Evolutionary conservation across 1,140 invertebrate species (phyloP).

Genomic region (Orussus abietinus): DNA sequence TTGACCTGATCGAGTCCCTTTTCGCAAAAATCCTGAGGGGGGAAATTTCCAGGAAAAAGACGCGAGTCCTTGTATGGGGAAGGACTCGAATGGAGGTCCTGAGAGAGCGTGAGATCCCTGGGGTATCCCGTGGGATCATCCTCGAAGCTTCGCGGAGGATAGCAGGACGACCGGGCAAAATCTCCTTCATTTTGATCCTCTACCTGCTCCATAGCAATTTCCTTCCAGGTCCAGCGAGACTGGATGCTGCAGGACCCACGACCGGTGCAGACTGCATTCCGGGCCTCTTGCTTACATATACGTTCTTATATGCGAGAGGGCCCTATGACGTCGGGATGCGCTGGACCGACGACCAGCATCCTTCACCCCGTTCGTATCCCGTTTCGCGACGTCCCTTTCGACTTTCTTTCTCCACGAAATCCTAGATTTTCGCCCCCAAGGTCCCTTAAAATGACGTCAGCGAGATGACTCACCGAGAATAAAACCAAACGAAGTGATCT

Average conservation of each 20-base stretch:
- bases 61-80: neutral
- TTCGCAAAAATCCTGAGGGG: slow-evolving; percentile 2
- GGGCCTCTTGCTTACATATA: slow-evolving; percentile 6
- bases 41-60: slow-evolving; percentile 1
- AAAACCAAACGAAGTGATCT: too few relatives aligned
- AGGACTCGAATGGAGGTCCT: neutral
- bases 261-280: slow-evolving; percentile 23
- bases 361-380: neutral
- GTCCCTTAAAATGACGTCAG: too few relatives aligned
- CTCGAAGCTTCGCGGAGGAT: neutral
- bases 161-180: neutral
- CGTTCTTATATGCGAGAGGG: slow-evolving; percentile 1
- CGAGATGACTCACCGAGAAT: neutral
- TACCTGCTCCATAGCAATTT: slow-evolving; percentile 15
- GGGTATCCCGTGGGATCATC: neutral
- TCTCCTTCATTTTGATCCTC: slow-evolving; percentile 12
- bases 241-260: slow-evolving; percentile 13
- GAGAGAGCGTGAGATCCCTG: neutral
- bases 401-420: too few relatives aligned
- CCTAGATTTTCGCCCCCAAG: too few relatives aligned
- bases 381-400: neutral
- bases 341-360: too few relatives aligned
- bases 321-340: neutral
- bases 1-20: neutral
- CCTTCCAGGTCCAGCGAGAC: slow-evolving; percentile 16